These are phyloP conservation scores for Istiophorus platypterus DNA, from an alignment of 2,113 vertebrate genomes.

Conservation along the genomic window DNA sequence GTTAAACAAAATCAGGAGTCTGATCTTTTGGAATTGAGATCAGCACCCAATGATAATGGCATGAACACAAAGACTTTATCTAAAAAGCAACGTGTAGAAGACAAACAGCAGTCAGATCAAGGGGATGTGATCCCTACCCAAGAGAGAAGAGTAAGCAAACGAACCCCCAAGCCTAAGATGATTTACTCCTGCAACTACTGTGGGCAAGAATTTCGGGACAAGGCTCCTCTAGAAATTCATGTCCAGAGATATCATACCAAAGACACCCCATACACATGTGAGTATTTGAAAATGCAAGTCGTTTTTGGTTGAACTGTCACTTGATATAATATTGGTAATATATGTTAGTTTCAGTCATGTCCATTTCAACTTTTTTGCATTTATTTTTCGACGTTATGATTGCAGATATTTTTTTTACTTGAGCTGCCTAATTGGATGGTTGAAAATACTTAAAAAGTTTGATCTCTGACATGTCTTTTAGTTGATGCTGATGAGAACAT, in stretches of 20 bases:
- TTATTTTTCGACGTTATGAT: background rate
- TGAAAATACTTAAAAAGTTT: slow-evolving; percentile 5
- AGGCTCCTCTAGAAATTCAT: slow-evolving; percentile 80
- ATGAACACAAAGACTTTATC: slow-evolving; percentile 20
- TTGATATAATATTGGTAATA: background rate
- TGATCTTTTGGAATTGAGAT: slow-evolving; percentile 17
- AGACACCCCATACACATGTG: slow-evolving; percentile 73
- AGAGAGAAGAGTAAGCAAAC: slow-evolving; percentile 75
- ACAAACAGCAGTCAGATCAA: slow-evolving; percentile 48
- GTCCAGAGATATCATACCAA: slow-evolving; percentile 80
- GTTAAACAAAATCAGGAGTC: slow-evolving; percentile 27
- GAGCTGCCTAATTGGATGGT: background rate
- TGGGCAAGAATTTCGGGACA: slow-evolving; percentile 82
- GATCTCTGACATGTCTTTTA: slow-evolving; percentile 63
- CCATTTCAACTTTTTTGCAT: background rate
- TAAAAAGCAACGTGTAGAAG: slow-evolving; percentile 13
- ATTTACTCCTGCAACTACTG: slow-evolving; percentile 81
- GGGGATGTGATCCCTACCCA: slow-evolving; percentile 26
- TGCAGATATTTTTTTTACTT: background rate
- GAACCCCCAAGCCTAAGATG: slow-evolving; percentile 79
- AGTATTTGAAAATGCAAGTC: slow-evolving; percentile 44
- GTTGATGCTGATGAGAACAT: slow-evolving; percentile 60
- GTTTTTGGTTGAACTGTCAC: background rate
- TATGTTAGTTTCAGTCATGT: background rate
- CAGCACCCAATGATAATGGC: slow-evolving; percentile 10